Evolutionary conservation across 1,140 invertebrate genomes (phyloP).

Genomic region (Pseudomyrmex pallidus): DNA sequence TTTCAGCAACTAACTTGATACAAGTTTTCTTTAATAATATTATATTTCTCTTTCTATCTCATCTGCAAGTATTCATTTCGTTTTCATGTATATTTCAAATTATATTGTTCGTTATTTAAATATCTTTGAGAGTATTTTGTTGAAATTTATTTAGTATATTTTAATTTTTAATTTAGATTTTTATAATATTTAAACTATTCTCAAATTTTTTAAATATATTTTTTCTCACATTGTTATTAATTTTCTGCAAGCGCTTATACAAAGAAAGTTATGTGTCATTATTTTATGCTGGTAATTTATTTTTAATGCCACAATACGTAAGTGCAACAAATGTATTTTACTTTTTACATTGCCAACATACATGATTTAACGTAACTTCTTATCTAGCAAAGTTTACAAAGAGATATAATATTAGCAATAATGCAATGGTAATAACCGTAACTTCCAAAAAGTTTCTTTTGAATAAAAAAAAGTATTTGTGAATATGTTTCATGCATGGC

Average conservation of each 20-base stretch:
- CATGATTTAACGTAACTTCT: background rate
- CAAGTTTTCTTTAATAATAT: no score
- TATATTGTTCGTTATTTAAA: no score
- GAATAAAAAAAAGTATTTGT: background rate
- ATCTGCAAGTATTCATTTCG: no score
- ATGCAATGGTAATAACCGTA: slow-evolving; percentile 5
- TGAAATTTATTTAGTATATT: no score
- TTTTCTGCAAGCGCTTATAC: background rate
- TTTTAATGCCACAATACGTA: background rate
- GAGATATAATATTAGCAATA: slow-evolving; percentile 1
- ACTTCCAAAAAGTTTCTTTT: background rate
- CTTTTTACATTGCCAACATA: background rate
- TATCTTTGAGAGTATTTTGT: no score
- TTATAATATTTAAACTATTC: no score
- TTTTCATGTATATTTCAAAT: no score
- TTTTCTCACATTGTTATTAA: background rate
- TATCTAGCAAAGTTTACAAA: background rate
- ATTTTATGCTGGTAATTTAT: background rate
- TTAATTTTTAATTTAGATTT: no score
- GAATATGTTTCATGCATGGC: slow-evolving; percentile 3
- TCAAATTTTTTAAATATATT: background rate
- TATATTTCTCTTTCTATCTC: no score
- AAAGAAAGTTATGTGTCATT: background rate
- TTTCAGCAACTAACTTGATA: background rate
- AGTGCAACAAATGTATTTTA: slow-evolving; percentile 4